phyloP scores from a whole-genome alignment of 64 coral and sea anemone genomes.

The Acropora yongei region DNA sequence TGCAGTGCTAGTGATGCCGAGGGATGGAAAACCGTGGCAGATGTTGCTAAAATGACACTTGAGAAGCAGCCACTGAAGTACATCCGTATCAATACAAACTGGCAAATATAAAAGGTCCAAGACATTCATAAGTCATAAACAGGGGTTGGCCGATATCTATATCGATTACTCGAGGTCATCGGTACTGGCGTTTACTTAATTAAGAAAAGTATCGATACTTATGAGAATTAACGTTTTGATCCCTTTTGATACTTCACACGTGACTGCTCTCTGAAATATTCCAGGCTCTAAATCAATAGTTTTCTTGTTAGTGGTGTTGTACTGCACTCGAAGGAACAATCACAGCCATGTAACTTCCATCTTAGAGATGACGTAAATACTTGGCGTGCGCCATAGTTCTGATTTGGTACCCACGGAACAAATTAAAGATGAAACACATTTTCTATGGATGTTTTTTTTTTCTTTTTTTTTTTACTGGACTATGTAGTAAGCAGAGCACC shows the following conservation, averaged over 20 bases:
- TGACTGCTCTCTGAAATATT: neutral
- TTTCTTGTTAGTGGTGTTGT: neutral
- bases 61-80: neutral
- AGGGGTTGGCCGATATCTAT: neutral
- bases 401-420: neutral
- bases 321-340: neutral
- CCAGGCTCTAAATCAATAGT: neutral
- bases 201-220: neutral
- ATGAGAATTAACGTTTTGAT: neutral
- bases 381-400: neutral
- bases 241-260: neutral
- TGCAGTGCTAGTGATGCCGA: neutral
- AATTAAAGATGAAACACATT: conserved; percentile 1
- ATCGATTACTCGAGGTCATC: neutral
- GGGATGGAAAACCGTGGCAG: conserved; percentile 24
- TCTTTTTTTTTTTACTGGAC: too few relatives aligned
- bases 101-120: neutral
- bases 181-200: neutral
- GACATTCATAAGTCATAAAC: neutral
- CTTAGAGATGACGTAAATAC: neutral
- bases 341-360: neutral
- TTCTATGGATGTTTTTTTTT: neutral
- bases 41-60: neutral
- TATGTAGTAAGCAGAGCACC: neutral
- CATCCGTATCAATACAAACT: neutral